These are phyloP conservation scores for Aproaerema taeniolella DNA, from an alignment of 2,888 invertebrate genomes.

Conservation along the genomic window DNA sequence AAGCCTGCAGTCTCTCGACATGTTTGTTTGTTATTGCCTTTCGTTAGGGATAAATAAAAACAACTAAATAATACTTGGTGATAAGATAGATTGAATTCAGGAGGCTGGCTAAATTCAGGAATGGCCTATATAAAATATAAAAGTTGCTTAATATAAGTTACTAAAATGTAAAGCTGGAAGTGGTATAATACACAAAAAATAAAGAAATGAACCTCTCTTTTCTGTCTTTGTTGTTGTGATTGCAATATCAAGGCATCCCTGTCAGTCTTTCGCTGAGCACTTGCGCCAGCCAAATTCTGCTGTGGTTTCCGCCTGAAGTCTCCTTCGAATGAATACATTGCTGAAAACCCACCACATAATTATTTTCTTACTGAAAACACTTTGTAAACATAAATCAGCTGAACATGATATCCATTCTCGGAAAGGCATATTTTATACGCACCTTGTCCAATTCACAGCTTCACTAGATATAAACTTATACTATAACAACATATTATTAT, in stretches of 20 bases:
- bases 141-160: no score
- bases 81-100: no score
- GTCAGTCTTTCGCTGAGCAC: conserved; percentile 81
- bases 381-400: conserved; percentile 57
- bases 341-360: conserved; percentile 29
- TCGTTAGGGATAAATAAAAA: no score
- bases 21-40: no score
- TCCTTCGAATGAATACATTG: conserved; percentile 91
- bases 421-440: conserved; percentile 3
- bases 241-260: conserved; percentile 85
- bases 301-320: conserved; percentile 91
- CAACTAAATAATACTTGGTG: no score
- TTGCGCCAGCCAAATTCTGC: conserved; percentile 94
- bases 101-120: no score
- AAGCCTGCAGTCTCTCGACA: no score
- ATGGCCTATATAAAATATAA: no score
- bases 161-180: no score
- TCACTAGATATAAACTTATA: not conserved
- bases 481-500: conserved; percentile 1
- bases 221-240: conserved; percentile 90
- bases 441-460: conserved; percentile 3
- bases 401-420: conserved; percentile 25
- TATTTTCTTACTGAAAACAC: conserved; percentile 16
- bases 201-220: conserved; percentile 90
- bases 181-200: no score